phyloP scores from a whole-genome alignment of 2,797 vertebrate species.

The Pempheris klunzingeri region DNA sequence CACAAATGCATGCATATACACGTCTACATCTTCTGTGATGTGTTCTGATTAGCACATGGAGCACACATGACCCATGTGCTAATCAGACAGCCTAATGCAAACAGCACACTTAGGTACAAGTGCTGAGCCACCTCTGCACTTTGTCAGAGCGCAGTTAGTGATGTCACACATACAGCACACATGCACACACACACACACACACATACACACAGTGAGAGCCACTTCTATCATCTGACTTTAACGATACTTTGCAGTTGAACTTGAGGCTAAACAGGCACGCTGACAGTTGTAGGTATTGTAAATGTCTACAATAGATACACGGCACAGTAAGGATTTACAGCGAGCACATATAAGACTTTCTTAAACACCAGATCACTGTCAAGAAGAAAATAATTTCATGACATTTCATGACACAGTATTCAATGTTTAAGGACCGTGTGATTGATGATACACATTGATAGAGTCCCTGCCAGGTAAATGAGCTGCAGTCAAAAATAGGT shows the following conservation, averaged over 20 bases:
- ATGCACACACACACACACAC: slow-evolving; percentile 19
- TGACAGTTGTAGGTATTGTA: slow-evolving; percentile 20
- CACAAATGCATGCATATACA: slow-evolving; percentile 31
- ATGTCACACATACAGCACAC: slow-evolving; percentile 40
- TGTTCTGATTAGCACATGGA: too few species aligned
- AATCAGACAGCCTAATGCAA: slow-evolving; percentile 63
- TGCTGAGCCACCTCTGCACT: slow-evolving; percentile 54
- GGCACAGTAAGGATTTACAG: slow-evolving; percentile 22
- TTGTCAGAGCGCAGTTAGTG: slow-evolving; percentile 59
- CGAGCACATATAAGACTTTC: not conserved
- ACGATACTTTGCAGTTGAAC: slow-evolving; percentile 16
- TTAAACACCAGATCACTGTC: slow-evolving; percentile 2
- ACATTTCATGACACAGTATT: slow-evolving; percentile 14
- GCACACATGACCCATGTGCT: slow-evolving; percentile 43
- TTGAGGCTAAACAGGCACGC: slow-evolving; percentile 37
- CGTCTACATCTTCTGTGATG: not conserved
- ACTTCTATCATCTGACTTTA: slow-evolving; percentile 1
- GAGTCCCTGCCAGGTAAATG: slow-evolving; percentile 22
- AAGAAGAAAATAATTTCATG: slow-evolving; percentile 17
- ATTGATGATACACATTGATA: slow-evolving; percentile 24
- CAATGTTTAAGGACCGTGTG: slow-evolving; percentile 23
- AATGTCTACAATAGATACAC: not conserved
- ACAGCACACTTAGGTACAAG: slow-evolving; percentile 55
- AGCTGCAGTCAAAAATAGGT: slow-evolving; percentile 2
- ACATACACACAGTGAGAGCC: slow-evolving; percentile 8